These are phyloP conservation scores for Erythrolamprus reginae DNA, from an alignment of 2,113 vertebrate genomes.

Conservation along the genomic window DNA sequence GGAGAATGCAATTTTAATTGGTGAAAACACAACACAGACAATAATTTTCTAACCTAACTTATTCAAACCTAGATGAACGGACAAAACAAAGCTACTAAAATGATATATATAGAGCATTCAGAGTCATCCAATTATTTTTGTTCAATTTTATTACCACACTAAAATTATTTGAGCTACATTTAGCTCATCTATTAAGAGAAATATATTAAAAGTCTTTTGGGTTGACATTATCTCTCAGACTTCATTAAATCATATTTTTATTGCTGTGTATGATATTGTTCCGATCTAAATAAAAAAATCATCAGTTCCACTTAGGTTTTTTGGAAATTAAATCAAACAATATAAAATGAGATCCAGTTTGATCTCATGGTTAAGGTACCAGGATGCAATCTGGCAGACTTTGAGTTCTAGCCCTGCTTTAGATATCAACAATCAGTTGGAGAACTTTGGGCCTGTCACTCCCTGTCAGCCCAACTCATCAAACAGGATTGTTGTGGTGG, in stretches of 20 bases:
- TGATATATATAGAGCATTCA: not conserved
- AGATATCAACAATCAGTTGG: too few species aligned
- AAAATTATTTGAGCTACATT: not conserved
- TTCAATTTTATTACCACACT: not conserved
- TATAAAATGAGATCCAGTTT: too few species aligned
- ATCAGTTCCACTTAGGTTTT: not conserved
- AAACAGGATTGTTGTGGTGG: too few species aligned
- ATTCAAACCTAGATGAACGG: not conserved
- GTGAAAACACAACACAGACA: not conserved
- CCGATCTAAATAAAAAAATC: not conserved
- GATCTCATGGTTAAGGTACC: too few species aligned
- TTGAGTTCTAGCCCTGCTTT: too few species aligned
- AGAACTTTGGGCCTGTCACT: too few species aligned
- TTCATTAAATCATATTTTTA: not conserved
- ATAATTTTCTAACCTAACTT: not conserved
- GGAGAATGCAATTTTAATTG: not conserved
- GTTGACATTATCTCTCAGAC: not conserved
- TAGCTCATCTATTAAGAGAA: not conserved
- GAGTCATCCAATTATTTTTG: not conserved
- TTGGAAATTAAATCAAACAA: not conserved
- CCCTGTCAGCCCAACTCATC: too few species aligned
- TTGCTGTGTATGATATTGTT: not conserved
- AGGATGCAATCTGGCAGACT: too few species aligned
- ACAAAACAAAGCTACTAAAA: not conserved
- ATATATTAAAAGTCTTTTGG: not conserved